Evolutionary conservation across 2,888 invertebrate species (phyloP).

Genomic region (Cosmopolites sordidus): DNA sequence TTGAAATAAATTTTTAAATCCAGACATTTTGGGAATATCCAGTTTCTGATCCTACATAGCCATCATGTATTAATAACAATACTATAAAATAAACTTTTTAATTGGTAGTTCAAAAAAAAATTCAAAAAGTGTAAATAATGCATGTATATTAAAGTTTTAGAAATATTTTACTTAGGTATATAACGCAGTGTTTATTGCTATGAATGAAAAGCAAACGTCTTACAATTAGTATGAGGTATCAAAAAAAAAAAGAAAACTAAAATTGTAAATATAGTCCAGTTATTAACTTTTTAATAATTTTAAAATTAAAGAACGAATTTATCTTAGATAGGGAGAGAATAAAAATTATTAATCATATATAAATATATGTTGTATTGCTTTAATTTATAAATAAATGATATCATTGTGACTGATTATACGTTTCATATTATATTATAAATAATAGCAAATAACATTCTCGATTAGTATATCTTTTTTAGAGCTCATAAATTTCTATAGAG

Average conservation of each 20-base stretch:
- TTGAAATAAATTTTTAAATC: too few species aligned
- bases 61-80: too few species aligned
- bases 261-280: constrained; percentile 52
- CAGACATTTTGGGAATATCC: too few species aligned
- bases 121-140: too few species aligned
- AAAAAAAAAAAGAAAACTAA: constrained; percentile 33
- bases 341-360: constrained; percentile 45
- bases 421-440: constrained; percentile 29
- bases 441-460: constrained; percentile 4
- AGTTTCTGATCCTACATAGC: too few species aligned
- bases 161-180: constrained; percentile 17
- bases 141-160: constrained; percentile 10
- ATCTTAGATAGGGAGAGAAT: constrained; percentile 49
- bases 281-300: constrained; percentile 50
- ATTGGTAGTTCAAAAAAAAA: too few species aligned
- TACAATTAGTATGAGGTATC: constrained; percentile 33
- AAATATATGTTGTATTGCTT: constrained; percentile 51
- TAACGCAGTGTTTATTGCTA: constrained; percentile 24
- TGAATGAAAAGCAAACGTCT: constrained; percentile 18
- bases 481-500: too few species aligned
- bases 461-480: not conserved
- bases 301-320: constrained; percentile 51
- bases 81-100: too few species aligned
- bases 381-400: constrained; percentile 28
- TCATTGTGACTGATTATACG: constrained; percentile 46